Evolutionary conservation across 1,140 invertebrate genomes (phyloP), one percentile per base, ranked within the genome.

Genomic region (Paralvinella palmiformis): DNA sequence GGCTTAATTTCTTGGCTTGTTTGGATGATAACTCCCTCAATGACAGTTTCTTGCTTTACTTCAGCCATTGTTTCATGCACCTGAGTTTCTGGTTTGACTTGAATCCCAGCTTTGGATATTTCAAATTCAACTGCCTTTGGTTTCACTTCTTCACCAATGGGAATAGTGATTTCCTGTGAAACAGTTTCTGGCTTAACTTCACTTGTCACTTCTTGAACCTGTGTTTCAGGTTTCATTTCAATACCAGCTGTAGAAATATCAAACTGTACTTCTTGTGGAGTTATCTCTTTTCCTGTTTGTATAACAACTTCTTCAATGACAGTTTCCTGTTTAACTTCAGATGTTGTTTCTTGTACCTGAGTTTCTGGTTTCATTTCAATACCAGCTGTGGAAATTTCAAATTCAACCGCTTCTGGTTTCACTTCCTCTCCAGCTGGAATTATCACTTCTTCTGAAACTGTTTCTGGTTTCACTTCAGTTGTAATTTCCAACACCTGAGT

Each of bases 401-500:
- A 27, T 17, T 22, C 44, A 17, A 65, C 53, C 55, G 57, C 62
- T 48, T 63, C 55, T 32, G 36, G 41, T 52, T 33, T 37, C 1
- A 33, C 55, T 48, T 61, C 58, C 65, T 68, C 62, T 53, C 37
- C 32, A 13, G 37, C 24, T 50, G 44, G 33, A 27, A 64, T 22
- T 15, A 59, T 50, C 37, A 37, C 27, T 24, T 60, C 24, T 59
- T 5, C n/a, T 2, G 55, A 6, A 20, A 2, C 55, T 31, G 45
- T 44, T 41, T 68, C 29, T 55, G 27, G 37, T 52, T 64, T 27
- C 50, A 33, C 62, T 65, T 58, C 62, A 27, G 36, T 33, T 50
- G 59, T 59, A 52, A 59, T 62, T 55, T 64, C 59, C 59, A 66
- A 15, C n/a, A 24, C 36, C 36, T 65, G 59, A 32, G 31, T 63